phyloP scores from a whole-genome alignment of 2,113 vertebrate genomes.

The Haemorhous mexicanus region DNA sequence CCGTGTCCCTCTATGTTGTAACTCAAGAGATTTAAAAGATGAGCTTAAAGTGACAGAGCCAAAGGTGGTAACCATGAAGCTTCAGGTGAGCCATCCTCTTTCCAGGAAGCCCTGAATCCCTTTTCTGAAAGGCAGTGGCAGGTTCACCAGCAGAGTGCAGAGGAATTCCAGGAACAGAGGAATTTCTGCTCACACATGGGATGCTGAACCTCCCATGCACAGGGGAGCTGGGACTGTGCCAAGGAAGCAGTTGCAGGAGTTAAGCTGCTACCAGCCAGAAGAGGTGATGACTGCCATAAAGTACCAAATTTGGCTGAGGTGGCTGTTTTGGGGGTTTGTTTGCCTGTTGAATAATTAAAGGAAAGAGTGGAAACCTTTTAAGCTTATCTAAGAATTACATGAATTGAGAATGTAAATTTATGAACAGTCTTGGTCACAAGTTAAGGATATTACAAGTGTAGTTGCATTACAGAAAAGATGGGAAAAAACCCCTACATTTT shows the following conservation, averaged over 20 bases:
- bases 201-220: too few species aligned
- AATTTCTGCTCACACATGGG: background rate
- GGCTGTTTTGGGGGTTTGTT: background rate
- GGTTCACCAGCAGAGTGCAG: fast-evolving
- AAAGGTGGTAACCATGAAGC: background rate
- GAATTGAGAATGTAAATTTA: background rate
- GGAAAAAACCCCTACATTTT: background rate
- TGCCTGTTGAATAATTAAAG: background rate
- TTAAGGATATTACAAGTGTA: background rate
- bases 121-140: background rate
- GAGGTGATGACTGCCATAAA: background rate
- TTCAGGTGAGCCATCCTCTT: background rate
- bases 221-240: background rate
- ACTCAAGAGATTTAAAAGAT: background rate
- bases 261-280: background rate
- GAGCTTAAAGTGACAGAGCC: background rate
- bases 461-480: background rate
- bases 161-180: background rate
- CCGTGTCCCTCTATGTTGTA: background rate
- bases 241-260: background rate
- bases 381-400: background rate
- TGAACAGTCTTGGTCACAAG: background rate
- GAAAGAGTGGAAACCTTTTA: background rate
- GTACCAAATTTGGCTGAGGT: background rate
- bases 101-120: background rate